A percentile compares a stretch with the other conserved stretches of the same genome.
Conservation (phyloP, 64 coral and sea anemone genomes). For the Stylophora pistillata region DNA sequence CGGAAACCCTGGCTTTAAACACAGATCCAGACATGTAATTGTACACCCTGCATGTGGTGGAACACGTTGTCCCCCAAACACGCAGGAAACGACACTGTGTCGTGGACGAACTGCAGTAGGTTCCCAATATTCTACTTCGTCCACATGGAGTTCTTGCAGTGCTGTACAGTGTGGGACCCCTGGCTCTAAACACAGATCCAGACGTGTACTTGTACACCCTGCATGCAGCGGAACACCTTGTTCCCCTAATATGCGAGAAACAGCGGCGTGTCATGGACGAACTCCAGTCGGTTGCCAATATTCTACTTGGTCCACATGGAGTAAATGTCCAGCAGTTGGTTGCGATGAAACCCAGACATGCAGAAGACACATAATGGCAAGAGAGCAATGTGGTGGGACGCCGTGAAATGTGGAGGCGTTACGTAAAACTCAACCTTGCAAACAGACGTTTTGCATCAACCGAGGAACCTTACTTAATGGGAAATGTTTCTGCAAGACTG, state of each 20-base stretch:
- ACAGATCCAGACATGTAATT: not conserved
- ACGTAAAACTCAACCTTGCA: slow-evolving; percentile 6
- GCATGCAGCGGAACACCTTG: no score
- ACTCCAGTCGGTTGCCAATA: slow-evolving; percentile 1
- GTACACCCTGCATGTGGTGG: no score
- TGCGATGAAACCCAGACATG: slow-evolving; percentile 2
- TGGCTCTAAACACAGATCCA: slow-evolving; percentile 6
- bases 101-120: not conserved
- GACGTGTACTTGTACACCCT: not conserved
- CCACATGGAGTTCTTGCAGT: not conserved
- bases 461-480: slow-evolving; percentile 1
- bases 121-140: slow-evolving; percentile 1
- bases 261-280: not conserved
- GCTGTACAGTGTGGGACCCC: not conserved
- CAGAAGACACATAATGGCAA: not conserved
- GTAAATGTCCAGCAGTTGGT: not conserved
- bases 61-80: no score
- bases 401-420: slow-evolving; percentile 6
- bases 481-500: slow-evolving; percentile 17
- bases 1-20: slow-evolving; percentile 2
- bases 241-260: no score
- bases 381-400: slow-evolving; percentile 12
- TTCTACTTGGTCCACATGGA: not conserved
- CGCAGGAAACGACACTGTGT: not conserved
- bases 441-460: not conserved